phyloP scores from a whole-genome alignment of 2,113 vertebrate genomes.

The Chauna torquata region DNA sequence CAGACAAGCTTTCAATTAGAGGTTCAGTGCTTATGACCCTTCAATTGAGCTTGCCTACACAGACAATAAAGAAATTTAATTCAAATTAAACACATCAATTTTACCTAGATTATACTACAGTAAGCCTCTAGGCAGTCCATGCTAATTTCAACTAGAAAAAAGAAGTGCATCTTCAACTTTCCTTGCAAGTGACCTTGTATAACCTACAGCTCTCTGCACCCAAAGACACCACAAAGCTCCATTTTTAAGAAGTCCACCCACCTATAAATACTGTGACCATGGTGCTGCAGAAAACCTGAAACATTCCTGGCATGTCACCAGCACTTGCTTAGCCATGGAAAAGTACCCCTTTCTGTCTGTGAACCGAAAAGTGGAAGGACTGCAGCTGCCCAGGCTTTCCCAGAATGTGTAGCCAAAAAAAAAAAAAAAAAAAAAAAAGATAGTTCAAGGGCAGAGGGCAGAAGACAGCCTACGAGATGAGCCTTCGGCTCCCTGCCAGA shows the following conservation, averaged over 20 bases:
- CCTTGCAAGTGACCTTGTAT: background rate
- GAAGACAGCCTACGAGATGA: fast-evolving
- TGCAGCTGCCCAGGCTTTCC: background rate
- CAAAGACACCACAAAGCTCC: fast-evolving
- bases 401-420: background rate
- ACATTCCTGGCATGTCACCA: background rate
- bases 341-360: background rate
- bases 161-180: background rate
- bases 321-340: background rate
- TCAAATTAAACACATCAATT: background rate
- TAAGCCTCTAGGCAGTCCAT: background rate
- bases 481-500: background rate
- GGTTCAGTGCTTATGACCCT: background rate
- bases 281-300: background rate
- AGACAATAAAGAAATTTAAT: slow-evolving; percentile 18
- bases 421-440: too few species aligned
- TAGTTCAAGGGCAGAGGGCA: background rate
- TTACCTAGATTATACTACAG: background rate
- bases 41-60: background rate
- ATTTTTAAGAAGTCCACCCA: background rate
- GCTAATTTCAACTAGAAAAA: background rate
- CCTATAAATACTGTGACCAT: background rate
- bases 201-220: background rate
- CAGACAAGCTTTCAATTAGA: background rate
- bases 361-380: background rate